Evolutionary conservation across 2,797 vertebrate species (phyloP).

Genomic region (Galagoides demidoff): DNA sequence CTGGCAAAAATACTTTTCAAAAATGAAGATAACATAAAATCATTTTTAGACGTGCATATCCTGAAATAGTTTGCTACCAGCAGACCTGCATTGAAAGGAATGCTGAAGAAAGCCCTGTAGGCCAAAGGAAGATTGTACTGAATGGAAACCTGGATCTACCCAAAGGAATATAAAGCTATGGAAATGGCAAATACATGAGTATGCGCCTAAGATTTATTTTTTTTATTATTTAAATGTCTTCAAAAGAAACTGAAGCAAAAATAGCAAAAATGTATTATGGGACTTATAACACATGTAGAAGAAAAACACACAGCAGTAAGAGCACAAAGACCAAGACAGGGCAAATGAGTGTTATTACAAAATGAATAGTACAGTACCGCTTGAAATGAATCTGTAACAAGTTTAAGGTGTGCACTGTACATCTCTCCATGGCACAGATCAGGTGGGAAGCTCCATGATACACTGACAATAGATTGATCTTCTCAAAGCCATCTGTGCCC

Average conservation of each 20-base stretch:
- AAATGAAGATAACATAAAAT: neutral
- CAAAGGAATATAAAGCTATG: neutral
- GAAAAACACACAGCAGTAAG: neutral
- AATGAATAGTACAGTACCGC: neutral
- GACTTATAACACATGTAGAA: neutral
- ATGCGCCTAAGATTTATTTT: neutral
- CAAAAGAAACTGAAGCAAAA: neutral
- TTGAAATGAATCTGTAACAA: neutral
- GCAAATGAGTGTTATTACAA: neutral
- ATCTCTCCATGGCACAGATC: neutral
- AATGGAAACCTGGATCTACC: neutral
- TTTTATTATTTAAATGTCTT: neutral
- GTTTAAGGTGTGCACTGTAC: neutral
- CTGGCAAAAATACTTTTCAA: neutral
- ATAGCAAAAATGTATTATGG: neutral
- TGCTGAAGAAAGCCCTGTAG: neutral
- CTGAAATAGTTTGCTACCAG: neutral
- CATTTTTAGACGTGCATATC: neutral
- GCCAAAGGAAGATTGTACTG: neutral
- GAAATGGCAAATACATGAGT: neutral
- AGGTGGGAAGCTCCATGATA: neutral
- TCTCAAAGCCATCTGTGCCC: neutral
- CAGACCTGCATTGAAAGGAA: neutral
- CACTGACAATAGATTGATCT: neutral
- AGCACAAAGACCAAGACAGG: neutral